A percentile compares a stretch with the other conserved stretches of the same genome.
Evolutionary conservation across 2,888 invertebrate species (phyloP).

Genomic region (Leucophenga maculata): DNA sequence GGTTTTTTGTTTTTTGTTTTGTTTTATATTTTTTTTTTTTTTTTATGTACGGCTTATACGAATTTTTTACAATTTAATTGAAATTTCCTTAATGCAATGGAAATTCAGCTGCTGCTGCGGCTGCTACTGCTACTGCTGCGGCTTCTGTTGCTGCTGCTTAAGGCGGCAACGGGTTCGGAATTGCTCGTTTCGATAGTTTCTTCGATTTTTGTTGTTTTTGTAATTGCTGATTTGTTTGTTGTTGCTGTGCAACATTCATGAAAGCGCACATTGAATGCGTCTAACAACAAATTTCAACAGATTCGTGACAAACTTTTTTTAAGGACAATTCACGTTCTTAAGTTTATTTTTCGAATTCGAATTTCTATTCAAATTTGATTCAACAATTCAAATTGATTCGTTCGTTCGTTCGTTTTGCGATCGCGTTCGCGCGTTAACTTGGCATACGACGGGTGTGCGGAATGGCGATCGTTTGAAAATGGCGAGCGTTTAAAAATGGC

Average conservation of each 20-base stretch:
- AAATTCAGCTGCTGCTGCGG: neutral
- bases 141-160: constrained; percentile 16
- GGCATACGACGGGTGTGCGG: neutral
- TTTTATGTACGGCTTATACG: constrained; percentile 40
- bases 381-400: too few species aligned
- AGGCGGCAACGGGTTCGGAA: neutral
- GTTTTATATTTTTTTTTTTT: too few species aligned
- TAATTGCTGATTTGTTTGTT: neutral
- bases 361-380: too few species aligned
- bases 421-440: too few species aligned
- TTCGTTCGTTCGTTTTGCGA: too few species aligned
- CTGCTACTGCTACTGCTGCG: neutral
- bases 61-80: constrained; percentile 28
- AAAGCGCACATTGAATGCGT: too few species aligned
- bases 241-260: neutral
- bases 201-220: too few species aligned
- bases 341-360: too few species aligned
- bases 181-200: neutral
- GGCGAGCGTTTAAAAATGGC: constrained; percentile 18
- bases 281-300: too few species aligned
- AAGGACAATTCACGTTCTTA: too few species aligned
- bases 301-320: too few species aligned
- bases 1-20: constrained; percentile 32
- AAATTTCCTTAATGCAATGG: neutral
- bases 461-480: constrained; percentile 15